Percentiles rank a stretch among this genome's conserved stretches.
Evolutionary conservation across 2,113 vertebrate genomes (phyloP).

Genomic region (Prinia subflava): DNA sequence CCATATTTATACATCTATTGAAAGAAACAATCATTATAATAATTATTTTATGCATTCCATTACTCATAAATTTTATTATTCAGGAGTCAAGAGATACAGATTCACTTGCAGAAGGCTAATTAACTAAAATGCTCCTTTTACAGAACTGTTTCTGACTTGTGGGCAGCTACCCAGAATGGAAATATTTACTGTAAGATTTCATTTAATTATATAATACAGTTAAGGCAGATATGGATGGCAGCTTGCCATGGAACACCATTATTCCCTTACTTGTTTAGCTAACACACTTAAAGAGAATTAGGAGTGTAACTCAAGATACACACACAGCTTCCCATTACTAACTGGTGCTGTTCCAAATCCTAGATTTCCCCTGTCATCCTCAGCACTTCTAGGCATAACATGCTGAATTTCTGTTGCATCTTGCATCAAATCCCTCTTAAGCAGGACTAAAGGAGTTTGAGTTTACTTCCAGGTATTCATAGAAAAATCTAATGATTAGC

Average conservation of each 20-base stretch:
- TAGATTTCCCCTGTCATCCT: background rate
- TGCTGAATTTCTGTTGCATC: background rate
- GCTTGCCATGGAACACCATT: background rate
- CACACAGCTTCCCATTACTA: background rate
- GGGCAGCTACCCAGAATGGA: background rate
- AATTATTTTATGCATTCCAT: background rate
- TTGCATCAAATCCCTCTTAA: background rate
- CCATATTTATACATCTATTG: background rate
- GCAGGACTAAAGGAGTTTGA: background rate
- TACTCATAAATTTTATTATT: constrained; percentile 5
- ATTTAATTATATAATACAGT: background rate
- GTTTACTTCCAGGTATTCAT: background rate
- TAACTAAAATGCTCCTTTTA: constrained; percentile 16
- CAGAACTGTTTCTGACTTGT: background rate
- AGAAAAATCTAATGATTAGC: constrained; percentile 16
- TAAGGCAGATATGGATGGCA: background rate
- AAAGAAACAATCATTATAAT: background rate
- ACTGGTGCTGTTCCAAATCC: background rate
- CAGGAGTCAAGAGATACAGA: background rate
- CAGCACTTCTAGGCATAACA: background rate
- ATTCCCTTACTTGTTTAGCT: background rate
- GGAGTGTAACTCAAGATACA: background rate
- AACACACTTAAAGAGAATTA: background rate
- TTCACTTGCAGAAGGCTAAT: constrained; percentile 16
- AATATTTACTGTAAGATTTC: constrained; percentile 18